Percentiles rank a stretch among this genome's conserved stretches.
Conservation (phyloP, 1,140 invertebrate species). For the Procambarus virginalis region DNA sequence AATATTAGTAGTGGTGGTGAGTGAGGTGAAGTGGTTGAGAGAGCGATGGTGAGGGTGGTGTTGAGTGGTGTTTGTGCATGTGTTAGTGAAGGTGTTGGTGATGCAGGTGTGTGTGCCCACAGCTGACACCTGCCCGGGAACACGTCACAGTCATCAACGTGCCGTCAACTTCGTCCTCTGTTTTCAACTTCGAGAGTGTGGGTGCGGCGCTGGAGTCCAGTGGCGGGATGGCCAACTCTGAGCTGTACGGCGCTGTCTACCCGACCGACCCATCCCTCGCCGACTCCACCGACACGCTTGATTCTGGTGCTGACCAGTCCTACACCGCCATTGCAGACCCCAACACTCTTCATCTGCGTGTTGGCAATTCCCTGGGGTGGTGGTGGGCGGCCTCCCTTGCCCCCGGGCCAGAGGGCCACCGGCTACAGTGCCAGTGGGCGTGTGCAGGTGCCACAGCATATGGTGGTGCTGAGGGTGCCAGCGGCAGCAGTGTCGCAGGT, state of each 20-base stretch:
- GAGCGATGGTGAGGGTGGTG: no score
- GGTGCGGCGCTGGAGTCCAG: slow-evolving; percentile 66
- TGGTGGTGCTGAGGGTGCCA: not conserved
- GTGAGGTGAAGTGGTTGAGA: no score
- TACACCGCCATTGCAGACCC: slow-evolving; percentile 21
- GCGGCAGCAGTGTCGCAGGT: not conserved
- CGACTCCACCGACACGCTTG: slow-evolving; percentile 2
- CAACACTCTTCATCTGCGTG: slow-evolving; percentile 46
- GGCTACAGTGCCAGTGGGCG: slow-evolving; percentile 18
- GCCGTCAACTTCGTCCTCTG: slow-evolving; percentile 25
- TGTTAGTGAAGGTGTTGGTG: not conserved
- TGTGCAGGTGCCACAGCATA: not conserved
- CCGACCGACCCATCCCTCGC: slow-evolving; percentile 25
- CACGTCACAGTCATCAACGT: slow-evolving; percentile 70
- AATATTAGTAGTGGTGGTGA: no score
- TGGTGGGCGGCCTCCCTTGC: slow-evolving; percentile 33
- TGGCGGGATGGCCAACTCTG: slow-evolving; percentile 56
- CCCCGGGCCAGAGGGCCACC: slow-evolving; percentile 30
- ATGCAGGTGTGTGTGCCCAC: not conserved
- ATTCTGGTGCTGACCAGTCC: not conserved
- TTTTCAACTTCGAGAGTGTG: slow-evolving; percentile 68
- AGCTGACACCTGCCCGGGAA: slow-evolving; percentile 29
- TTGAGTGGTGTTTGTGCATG: not conserved
- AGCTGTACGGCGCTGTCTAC: slow-evolving; percentile 45
- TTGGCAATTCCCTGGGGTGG: slow-evolving; percentile 66